phyloP scores from a whole-genome alignment of 2,888 invertebrate genomes.

The Scaptomyza caliginosa region DNA sequence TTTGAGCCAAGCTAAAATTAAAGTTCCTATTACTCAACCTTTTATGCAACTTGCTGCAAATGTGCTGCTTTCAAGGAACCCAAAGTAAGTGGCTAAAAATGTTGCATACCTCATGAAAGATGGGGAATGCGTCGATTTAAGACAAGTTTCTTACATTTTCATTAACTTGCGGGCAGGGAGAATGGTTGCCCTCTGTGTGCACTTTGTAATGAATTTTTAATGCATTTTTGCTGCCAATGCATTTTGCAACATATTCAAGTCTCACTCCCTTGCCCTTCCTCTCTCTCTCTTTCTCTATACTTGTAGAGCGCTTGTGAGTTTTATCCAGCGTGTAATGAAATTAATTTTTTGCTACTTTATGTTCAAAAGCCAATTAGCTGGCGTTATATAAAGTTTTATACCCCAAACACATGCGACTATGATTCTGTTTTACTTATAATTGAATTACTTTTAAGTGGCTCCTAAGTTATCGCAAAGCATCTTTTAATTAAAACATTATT shows the following conservation, averaged over 20 bases:
- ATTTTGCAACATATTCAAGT: constrained; percentile 28
- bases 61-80: constrained; percentile 1
- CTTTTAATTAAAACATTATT: constrained; percentile 46
- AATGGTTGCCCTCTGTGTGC: constrained; percentile 35
- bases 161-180: neutral
- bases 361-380: constrained; percentile 51
- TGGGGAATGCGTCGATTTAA: constrained; percentile 7
- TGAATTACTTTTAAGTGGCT: constrained; percentile 65
- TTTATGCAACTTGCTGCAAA: neutral
- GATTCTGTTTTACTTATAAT: constrained; percentile 64
- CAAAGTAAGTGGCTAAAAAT: constrained; percentile 17
- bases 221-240: constrained; percentile 49
- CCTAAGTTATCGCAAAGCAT: constrained; percentile 35
- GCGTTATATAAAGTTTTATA: constrained; percentile 43
- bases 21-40: neutral
- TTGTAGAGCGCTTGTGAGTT: neutral
- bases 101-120: constrained; percentile 8
- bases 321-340: constrained; percentile 42
- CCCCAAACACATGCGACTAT: constrained; percentile 31
- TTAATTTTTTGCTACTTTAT: constrained; percentile 50
- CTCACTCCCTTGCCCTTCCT: neutral
- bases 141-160: constrained; percentile 55
- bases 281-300: neutral
- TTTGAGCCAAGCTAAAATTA: neutral
- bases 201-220: constrained; percentile 69